Base-by-base conservation (phyloP, 2,888 invertebrate genomes). In the Clanis bilineata region DNA sequence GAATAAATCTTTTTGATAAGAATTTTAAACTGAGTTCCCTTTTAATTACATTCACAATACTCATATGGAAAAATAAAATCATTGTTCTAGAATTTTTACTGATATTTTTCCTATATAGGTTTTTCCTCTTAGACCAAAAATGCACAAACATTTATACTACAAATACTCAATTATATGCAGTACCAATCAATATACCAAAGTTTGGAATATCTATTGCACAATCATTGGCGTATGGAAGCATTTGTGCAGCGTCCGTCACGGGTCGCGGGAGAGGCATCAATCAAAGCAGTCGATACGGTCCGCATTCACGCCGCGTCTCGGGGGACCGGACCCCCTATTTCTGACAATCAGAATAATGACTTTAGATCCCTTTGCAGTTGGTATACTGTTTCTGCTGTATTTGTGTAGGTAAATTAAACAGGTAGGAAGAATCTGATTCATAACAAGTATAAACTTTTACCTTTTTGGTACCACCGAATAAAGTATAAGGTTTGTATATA, bases 231-330 rank as follows among this genome's bases (percentile, higher is more conserved):
- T 18, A 25, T 28, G 28, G 32, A 51, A 51, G 18, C 32, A 43
- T 41, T 57, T 57, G 56, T 56, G 56, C 43, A 57, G 41, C 39
- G 39, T 43, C 41, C 39, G 56, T 41, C 56, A 57, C 43, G 56
- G 56, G 43, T 57, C 56, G 43, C 25, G 43, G 18, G 41, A 23
- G 12, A 6, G 18, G 28, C 56, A 57, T 57, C 56, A 43, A 57
- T 57, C 56, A 57, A 41, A 28, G 51, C 18, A 32, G 51, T 18
- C 51, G 51, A 51, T 51, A 18, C 23, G 18, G 51, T 28, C 15
- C 32, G 51, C 0, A 51, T 51, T 18, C 28, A 28, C 18, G 18
- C 9, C 10, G 32, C 32, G 18, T 32, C 51, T 18, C 21, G 18
- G 28, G 51, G 32, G 51, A 51, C 32, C 9, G 4, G 18, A 15